Base-by-base conservation (phyloP, 1,140 invertebrate genomes). In the Doryteuthis pealeii region DNA sequence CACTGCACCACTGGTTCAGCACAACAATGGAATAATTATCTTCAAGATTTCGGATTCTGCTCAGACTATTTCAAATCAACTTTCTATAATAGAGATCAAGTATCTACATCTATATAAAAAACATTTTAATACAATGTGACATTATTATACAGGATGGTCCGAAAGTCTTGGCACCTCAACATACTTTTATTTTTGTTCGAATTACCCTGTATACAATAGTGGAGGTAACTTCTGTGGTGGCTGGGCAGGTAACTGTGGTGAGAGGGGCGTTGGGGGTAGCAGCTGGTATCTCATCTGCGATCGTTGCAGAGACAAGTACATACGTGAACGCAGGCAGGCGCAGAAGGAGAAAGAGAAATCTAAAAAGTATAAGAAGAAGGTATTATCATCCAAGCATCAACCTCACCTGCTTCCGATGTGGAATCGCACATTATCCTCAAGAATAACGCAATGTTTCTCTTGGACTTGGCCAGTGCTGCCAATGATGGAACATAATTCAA, bases 211-310 rank as follows among this genome's bases (percentile, higher is more conserved):
- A n/a, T 96, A 96, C 86, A 96, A 95, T 83, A 93, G 92, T 74
- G 91, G 91, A 54, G 94, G 95, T 14, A 93, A 92, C 82, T 95
- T 93, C 85, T 95, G 93, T 85, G 91, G 92, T 22, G 94, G 94
- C 1, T 95, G 94, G 93, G 93, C 93, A 0, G 94, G 94, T 18
- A 94, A 93, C 79, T 96, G 95, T 86, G 95, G 95, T 0, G 94
- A 95, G 81, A 94, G 94, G 1, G 94, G 94, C 18, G 90, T 93
- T 12, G 93, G 93, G 5, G 93, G 92, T 40, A 93, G 92, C 77
- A 92, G 93, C 45, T 98, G 95, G 95, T 98, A 98, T 87, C 90
- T 97, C 1, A 92, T 96, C 76, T 98, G 96, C 88, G 94, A 96
- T 81, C 90, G 90, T 31, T 98, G 96, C 84, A 91, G 96, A 6